Evolutionary conservation across 2,888 invertebrate species (phyloP), one percentile per base, ranked within the genome.

Genomic region (Apotomis betuletana): DNA sequence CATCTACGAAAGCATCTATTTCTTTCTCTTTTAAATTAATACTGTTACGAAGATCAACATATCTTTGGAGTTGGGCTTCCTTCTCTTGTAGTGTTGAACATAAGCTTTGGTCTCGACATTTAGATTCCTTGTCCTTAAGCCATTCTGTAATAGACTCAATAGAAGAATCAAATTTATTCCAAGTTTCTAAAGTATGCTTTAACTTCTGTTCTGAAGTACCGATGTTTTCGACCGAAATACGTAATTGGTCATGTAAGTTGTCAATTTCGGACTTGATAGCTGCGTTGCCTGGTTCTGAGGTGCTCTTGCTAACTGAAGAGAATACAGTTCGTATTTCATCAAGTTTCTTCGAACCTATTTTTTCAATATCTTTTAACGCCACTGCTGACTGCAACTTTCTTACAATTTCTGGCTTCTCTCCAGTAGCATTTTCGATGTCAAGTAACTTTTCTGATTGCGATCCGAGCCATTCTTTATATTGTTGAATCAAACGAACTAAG

Each of bases 1-100:
- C 96, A 86, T 99, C 98, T 36, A 97, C 95, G 83, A 98, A 98
- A 10, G 95, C 94, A 86, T 98, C 98, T 57, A 99, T 95, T 83
- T 96, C 96, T 79, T 96, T 95, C 87, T 99, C 98, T 80, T 97
- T 96, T 10, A 95, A 95, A 64, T 96, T 91, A 63, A 99, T 96
- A 64, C 95, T 94, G 75, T 97, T 96, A 27, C 97, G 95, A 79
- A 96, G 94, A 64, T 96, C 95, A 79, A 96, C 95, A 78, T 96
- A 96, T 67, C 94, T 94, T 75, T 95, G 94, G 10, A 98, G 90
- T 79, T 97, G 96, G 41, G 94, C 92, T 80, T 96, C 95, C 87
- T 99, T 99, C 79, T 98, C 98, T 63, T 95, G 94, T 27, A 98
- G 87, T 0, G 96, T 96, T 0, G 97, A 96, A 84, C 97, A 96